Percentiles rank a stretch among this genome's conserved stretches.
Conservation (phyloP, 2,113 vertebrate genomes). For the Aepyceros melampus region DNA sequence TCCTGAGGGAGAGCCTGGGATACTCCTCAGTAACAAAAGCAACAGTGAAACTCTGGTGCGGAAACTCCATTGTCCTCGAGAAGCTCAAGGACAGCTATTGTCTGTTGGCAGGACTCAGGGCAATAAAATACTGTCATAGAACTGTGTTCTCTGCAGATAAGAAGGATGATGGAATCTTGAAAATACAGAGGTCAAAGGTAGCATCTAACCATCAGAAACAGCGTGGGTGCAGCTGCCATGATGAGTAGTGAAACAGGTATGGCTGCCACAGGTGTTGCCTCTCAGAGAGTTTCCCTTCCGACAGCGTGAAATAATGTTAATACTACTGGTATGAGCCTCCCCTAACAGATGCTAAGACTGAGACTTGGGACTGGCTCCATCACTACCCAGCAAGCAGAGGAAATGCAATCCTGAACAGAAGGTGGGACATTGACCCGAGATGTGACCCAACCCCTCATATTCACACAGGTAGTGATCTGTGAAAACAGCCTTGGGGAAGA, state of each 20-base stretch:
- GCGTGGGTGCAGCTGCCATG: background rate
- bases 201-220: background rate
- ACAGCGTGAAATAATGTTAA: background rate
- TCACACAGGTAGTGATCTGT: background rate
- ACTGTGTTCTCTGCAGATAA: background rate
- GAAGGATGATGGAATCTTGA: background rate
- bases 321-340: background rate
- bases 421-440: fast-evolving
- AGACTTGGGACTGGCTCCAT: background rate
- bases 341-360: background rate
- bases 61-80: background rate
- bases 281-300: background rate
- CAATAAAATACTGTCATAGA: background rate
- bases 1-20: background rate
- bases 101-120: background rate
- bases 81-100: background rate
- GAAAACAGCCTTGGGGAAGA: background rate
- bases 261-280: too few species aligned
- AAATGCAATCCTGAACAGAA: background rate
- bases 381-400: background rate
- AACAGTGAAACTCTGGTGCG: background rate
- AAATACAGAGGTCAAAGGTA: background rate
- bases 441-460: background rate
- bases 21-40: background rate
- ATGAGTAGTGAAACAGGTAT: background rate